A percentile compares a stretch with the other conserved stretches of the same genome.
Evolutionary conservation across 2,888 invertebrate genomes (phyloP).

Genomic region (Leistus spinibarbis): DNA sequence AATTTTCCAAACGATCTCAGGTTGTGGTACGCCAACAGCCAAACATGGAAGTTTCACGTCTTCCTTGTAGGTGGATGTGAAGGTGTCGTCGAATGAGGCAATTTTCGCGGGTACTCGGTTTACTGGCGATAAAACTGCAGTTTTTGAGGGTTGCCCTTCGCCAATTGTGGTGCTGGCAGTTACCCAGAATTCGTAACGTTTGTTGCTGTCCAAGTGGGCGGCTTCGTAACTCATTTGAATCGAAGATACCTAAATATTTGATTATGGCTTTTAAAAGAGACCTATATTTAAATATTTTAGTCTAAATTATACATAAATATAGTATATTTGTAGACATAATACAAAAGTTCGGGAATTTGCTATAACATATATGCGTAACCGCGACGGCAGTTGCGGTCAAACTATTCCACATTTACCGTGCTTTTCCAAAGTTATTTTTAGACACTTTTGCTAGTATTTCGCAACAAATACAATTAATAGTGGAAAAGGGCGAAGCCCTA

Average conservation of each 20-base stretch:
- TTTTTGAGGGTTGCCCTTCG: constrained; percentile 89
- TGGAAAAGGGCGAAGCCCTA: background rate
- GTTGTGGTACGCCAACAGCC: constrained; percentile 90
- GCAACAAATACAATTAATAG: too few relatives aligned
- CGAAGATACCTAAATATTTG: constrained; percentile 17
- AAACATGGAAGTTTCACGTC: constrained; percentile 90
- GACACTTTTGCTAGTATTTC: too few relatives aligned
- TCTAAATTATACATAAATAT: too few relatives aligned
- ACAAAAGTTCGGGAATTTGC: too few relatives aligned
- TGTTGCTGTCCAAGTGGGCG: constrained; percentile 77
- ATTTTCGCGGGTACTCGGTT: constrained; percentile 90
- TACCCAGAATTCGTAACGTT: constrained; percentile 92
- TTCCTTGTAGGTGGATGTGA: constrained; percentile 90
- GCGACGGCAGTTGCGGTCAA: too few relatives aligned
- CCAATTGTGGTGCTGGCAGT: constrained; percentile 94
- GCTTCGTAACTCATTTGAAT: constrained; percentile 77
- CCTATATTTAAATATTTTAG: too few relatives aligned
- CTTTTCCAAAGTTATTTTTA: too few relatives aligned
- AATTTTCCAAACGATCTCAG: constrained; percentile 88
- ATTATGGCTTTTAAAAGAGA: background rate
- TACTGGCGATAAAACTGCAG: constrained; percentile 83
- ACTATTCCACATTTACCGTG: too few relatives aligned
- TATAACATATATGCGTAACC: too few relatives aligned
- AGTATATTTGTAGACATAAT: too few relatives aligned
- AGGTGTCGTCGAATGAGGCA: constrained; percentile 93